Evolutionary conservation across 2,888 invertebrate species (phyloP), one percentile per base, ranked within the genome.

Genomic region (Drosophila fulvimacula): DNA sequence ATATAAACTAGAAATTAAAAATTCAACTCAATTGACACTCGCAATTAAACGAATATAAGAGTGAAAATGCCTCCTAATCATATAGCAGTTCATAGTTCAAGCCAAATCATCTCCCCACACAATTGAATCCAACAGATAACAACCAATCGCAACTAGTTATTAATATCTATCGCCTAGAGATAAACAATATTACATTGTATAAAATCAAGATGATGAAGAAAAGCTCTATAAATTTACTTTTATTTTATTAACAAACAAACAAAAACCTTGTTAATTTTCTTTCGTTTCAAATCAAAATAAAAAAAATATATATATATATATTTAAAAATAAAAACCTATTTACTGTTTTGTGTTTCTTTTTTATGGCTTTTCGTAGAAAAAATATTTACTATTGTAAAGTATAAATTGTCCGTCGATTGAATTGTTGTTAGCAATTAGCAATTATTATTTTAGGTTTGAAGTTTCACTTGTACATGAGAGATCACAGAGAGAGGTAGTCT

Each of bases 241-340:
- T 87, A 79, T 84, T 87, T 88, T 81, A 81, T 64, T 73, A 84
- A 72, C 49, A 68, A 68, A 72, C 49, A 68, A 68, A 73, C 66
- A 65, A 69, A 13, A 69, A 79, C 77, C 75, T 81, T 88, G 81
- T 90, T 88, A 82, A 72, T 79, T 89, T 82, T 82, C 75, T 79
- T 86, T 88, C 68, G 81, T 88, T 84, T 76, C 70, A 72, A 89
- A 82, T 69, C 60, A 83, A 77, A 83, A 72, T 53, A 52, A 78
- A 65, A 70, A 57, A 62, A 77, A 62, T 69, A 75, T 13, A 38
- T 52, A 86, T 71, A 71, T 86, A 86, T 81, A 81, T 78, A 74
- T 81, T 66, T 27, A 68, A 76, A 84, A 86, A 65, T 59, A 36
- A 86, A 74, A 74, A 81, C 62, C 5, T 36, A 39, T 24, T 75